These are phyloP conservation scores for Oreotragus oreotragus DNA, from an alignment of 2,113 vertebrate genomes.

Conservation along the genomic window DNA sequence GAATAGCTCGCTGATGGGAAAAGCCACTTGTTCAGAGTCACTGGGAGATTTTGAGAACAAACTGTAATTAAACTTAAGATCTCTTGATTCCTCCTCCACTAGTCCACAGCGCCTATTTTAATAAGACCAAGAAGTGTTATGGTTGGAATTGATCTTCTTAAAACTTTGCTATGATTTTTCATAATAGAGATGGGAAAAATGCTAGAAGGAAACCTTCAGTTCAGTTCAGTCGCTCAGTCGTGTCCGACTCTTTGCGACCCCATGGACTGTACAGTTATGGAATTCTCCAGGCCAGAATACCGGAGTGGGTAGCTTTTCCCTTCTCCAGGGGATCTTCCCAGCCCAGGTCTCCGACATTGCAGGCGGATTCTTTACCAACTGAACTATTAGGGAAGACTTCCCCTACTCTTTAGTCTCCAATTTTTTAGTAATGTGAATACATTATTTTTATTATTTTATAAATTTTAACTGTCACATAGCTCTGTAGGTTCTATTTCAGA, in stretches of 20 bases:
- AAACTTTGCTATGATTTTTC: background rate
- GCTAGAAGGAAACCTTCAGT: background rate
- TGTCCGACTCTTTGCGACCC: background rate
- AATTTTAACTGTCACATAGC: background rate
- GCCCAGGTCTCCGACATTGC: background rate
- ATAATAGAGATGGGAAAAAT: background rate
- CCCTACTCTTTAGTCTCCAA: background rate
- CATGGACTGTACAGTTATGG: background rate
- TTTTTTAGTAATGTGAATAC: background rate
- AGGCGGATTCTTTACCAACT: background rate
- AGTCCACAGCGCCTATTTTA: background rate
- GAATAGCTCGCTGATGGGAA: background rate
- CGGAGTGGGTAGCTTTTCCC: background rate
- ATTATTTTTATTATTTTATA: conserved; percentile 27
- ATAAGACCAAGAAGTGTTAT: background rate
- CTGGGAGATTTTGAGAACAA: conserved; percentile 37
- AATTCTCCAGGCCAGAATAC: background rate
- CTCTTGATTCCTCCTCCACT: conserved; percentile 2
- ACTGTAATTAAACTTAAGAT: conserved; percentile 37
- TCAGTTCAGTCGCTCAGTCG: no score
- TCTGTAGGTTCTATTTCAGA: background rate
- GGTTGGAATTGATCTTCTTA: background rate
- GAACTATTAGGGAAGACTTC: background rate
- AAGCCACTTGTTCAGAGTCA: conserved; percentile 27
- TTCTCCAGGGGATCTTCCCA: background rate